These are phyloP conservation scores for Dinomys branickii DNA, from an alignment of 2,113 vertebrate species.

Conservation along the genomic window DNA sequence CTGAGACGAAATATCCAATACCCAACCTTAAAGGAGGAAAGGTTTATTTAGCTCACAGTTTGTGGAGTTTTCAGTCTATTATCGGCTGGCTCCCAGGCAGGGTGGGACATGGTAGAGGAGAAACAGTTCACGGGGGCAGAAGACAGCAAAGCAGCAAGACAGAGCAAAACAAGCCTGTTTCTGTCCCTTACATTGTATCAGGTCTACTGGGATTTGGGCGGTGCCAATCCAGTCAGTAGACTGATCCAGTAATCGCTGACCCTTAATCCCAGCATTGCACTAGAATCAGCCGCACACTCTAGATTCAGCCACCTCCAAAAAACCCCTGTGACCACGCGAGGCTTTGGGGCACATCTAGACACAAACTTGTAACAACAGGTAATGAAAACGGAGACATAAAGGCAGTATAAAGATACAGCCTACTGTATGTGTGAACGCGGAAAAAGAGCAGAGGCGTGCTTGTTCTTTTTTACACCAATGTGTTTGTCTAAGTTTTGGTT, in stretches of 20 bases:
- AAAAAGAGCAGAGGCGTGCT: not conserved
- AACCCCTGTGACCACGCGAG: not conserved
- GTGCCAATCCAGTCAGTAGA: not conserved
- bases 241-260: not conserved
- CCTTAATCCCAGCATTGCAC: not conserved
- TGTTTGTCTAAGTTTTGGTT: not conserved
- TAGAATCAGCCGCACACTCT: not conserved
- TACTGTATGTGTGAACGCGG: not conserved
- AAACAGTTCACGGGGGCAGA: not conserved
- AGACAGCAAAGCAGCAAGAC: not conserved
- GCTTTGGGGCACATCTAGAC: not conserved
- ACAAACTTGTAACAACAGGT: not conserved
- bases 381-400: slow-evolving; percentile 27
- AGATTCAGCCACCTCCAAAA: not conserved
- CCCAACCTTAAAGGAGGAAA: not conserved
- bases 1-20: not conserved
- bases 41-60: not conserved
- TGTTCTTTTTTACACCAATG: not conserved
- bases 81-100: not conserved
- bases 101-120: not conserved
- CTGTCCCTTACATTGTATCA: not conserved
- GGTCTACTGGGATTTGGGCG: not conserved
- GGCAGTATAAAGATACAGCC: not conserved
- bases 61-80: not conserved
- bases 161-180: not conserved